Percentiles rank a stretch among this genome's conserved stretches.
phyloP scores from a whole-genome alignment of 1,140 invertebrate species.

The Ips typographus region DNA sequence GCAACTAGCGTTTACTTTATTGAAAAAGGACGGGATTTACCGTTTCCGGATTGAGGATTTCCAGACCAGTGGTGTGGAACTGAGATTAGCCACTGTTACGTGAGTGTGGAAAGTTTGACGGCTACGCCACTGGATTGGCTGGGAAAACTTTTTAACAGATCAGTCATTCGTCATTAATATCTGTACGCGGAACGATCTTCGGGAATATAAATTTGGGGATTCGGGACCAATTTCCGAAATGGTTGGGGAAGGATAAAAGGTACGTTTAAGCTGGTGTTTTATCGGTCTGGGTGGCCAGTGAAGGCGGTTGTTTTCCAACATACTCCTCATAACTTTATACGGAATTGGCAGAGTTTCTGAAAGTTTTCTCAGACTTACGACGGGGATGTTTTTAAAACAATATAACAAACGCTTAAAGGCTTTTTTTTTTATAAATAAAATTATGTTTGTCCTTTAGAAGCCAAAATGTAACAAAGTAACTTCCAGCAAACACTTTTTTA shows the following conservation, averaged over 20 bases:
- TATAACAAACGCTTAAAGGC: neutral
- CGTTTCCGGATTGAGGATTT: slow-evolving; percentile 37
- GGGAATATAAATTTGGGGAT: slow-evolving; percentile 13
- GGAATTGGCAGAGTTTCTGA: neutral
- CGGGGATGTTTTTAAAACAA: neutral
- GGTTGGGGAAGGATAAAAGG: slow-evolving; percentile 20
- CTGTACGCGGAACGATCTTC: slow-evolving; percentile 34
- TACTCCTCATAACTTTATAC: slow-evolving; percentile 3
- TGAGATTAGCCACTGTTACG: too few species aligned
- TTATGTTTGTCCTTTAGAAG: neutral
- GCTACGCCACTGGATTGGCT: slow-evolving; percentile 47
- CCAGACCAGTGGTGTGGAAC: too few species aligned
- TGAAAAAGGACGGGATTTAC: slow-evolving; percentile 48
- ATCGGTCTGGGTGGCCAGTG: slow-evolving; percentile 1
- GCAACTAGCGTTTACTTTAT: slow-evolving; percentile 48
- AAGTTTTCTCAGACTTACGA: neutral
- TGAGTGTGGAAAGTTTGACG: slow-evolving; percentile 24
- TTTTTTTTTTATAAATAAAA: neutral
- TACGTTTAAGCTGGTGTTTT: slow-evolving; percentile 18
- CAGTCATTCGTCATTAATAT: slow-evolving; percentile 50
- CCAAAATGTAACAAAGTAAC: neutral
- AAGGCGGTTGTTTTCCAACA: slow-evolving; percentile 11
- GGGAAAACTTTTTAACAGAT: slow-evolving; percentile 50
- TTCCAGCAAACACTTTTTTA: neutral
- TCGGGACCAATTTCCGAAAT: slow-evolving; percentile 24